phyloP scores from a whole-genome alignment of 2,113 vertebrate genomes.

The mouse (Mus musculus) region DNA sequence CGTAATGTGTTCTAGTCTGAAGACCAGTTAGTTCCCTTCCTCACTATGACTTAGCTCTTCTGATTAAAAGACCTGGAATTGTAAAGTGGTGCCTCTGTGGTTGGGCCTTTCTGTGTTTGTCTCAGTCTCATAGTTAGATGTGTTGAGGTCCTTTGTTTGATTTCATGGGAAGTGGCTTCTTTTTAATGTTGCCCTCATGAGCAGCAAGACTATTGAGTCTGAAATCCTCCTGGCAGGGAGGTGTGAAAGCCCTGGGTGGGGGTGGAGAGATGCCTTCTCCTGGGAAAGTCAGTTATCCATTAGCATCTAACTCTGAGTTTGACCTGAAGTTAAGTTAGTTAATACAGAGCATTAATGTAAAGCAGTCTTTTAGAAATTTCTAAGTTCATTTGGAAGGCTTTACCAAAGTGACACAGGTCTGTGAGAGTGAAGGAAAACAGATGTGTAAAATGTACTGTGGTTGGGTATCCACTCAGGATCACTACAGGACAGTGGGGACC shows the following conservation, averaged over 20 bases:
- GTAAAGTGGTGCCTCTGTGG: neutral
- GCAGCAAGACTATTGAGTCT: neutral
- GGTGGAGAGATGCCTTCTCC: neutral
- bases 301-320: neutral
- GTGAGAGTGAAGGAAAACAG: slow-evolving; percentile 17
- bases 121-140: slow-evolving; percentile 19
- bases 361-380: slow-evolving; percentile 39
- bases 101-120: slow-evolving; percentile 47
- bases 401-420: neutral
- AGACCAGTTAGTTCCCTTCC: slow-evolving; percentile 22
- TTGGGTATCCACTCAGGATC: neutral
- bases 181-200: slow-evolving; percentile 47
- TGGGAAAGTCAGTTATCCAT: neutral
- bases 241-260: neutral
- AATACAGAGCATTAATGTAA: neutral
- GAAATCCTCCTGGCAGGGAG: slow-evolving; percentile 27
- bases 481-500: neutral
- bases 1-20: slow-evolving; percentile 5
- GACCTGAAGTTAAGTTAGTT: neutral
- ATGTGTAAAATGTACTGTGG: neutral
- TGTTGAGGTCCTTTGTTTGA: neutral
- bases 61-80: slow-evolving; percentile 33
- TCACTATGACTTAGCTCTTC: slow-evolving; percentile 48
- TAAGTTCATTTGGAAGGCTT: neutral
- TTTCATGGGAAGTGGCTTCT: slow-evolving; percentile 13